Base-by-base conservation (phyloP, 1,140 invertebrate genomes). In the Camponotus vicinus region DNA sequence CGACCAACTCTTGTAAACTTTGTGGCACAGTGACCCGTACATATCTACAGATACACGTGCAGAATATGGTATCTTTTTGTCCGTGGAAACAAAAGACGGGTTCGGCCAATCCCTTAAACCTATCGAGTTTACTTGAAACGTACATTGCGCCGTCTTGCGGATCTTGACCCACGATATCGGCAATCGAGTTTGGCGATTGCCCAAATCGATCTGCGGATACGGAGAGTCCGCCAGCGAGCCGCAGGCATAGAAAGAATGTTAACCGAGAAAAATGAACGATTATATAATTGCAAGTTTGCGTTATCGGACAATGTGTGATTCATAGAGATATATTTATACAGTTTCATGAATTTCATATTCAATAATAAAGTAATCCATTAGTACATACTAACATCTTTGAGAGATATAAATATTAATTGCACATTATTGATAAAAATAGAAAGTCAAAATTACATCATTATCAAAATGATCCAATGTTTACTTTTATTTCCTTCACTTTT, bases 141-240 rank as follows among this genome's bases (percentile, higher is more conserved):
- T 73, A 34, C 71, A 40, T 80, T 77, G 66, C 21, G 67, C 75
- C 40, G 55, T 66, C 70, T 66, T 82, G 80, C 84, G 76, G 70
- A 52, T 90, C 89, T 88, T 85, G 83, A 90, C 86, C 87, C 79
- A 61, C 88, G 85, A 92, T 88, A 90, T 85, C 77, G 88, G 18
- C 86, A 92, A 92, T 92, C 88, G 90, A 89, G 85, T 77, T 92
- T 92, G 91, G 91, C 91, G 71, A 67, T 87, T 89, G 64, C 84
- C 90, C 91, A 92, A 92, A 91, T 87, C 91, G 90, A 92, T 92
- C 76, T 75, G 67, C 52, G 76, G 55, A 86, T 84, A 86, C 64
- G 77, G 87, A 84, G 82, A 76, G 37, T 59, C 21, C 69, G 59
- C 75, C 69, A 77, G 86, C 78, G 86, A 90, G 84, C 82, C 71